phyloP scores from a whole-genome alignment of 1,140 invertebrate genomes.

The Ips nitidus region DNA sequence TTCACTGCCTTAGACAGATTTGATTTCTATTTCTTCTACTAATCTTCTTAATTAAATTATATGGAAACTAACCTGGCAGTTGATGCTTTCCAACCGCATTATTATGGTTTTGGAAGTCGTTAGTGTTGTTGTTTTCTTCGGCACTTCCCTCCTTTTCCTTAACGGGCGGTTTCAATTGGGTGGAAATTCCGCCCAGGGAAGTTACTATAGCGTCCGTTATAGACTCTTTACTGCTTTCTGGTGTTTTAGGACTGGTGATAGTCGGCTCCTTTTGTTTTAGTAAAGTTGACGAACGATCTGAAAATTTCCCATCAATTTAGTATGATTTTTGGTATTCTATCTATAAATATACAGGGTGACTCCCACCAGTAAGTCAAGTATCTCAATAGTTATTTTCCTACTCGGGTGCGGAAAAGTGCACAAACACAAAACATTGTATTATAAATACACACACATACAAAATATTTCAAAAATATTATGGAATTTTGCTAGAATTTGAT shows the following conservation, averaged over 20 bases:
- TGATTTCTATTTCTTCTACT: no score
- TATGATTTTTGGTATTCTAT: not conserved
- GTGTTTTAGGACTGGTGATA: not conserved
- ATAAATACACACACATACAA: no score
- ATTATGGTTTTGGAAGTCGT: slow-evolving; percentile 12
- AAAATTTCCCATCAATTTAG: not conserved
- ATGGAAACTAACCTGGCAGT: slow-evolving; percentile 13
- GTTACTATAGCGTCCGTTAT: slow-evolving; percentile 17
- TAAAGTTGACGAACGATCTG: slow-evolving; percentile 21
- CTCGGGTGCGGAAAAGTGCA: no score
- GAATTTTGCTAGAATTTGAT: no score
- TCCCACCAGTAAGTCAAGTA: no score
- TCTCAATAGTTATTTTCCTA: no score
- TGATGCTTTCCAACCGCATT: slow-evolving; percentile 23
- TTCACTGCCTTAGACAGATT: no score
- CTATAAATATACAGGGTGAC: no score
- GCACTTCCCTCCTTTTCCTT: slow-evolving; percentile 2
- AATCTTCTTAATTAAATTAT: no score
- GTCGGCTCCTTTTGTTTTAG: slow-evolving; percentile 25
- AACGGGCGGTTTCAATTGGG: not conserved
- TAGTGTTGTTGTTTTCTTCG: slow-evolving; percentile 22
- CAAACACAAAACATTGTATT: no score
- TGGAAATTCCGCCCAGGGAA: not conserved
- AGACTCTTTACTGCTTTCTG: slow-evolving; percentile 11
- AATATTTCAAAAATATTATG: no score